Percentiles rank a stretch among this genome's conserved stretches.
phyloP scores from a whole-genome alignment of 1,140 invertebrate species.

The Charaxes varanes region DNA sequence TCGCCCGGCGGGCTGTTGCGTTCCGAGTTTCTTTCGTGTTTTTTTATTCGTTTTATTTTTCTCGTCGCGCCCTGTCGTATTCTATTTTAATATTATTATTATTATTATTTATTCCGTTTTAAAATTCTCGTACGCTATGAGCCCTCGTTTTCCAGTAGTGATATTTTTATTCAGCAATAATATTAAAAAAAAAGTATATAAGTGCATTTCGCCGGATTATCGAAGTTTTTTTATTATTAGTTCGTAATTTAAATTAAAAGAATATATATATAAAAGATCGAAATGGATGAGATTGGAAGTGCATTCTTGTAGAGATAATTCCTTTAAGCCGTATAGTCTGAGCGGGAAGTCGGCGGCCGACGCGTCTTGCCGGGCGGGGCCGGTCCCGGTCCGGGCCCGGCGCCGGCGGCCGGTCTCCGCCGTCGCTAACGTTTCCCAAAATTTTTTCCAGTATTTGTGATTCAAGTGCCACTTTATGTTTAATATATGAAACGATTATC shows the following conservation, averaged over 20 bases:
- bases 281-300: conserved; percentile 71
- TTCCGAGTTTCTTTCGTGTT: conserved; percentile 68
- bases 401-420: conserved; percentile 32
- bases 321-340: conserved; percentile 70
- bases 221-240: conserved; percentile 67
- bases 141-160: conserved; percentile 70
- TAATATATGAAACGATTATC: conserved; percentile 76
- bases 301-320: conserved; percentile 72
- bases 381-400: conserved; percentile 18
- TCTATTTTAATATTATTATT: conserved; percentile 33
- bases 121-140: conserved; percentile 57
- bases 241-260: conserved; percentile 57
- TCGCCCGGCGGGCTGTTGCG: conserved; percentile 60
- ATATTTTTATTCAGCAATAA: conserved; percentile 76
- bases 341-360: conserved; percentile 36
- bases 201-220: conserved; percentile 68
- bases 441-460: conserved; percentile 77
- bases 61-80: conserved; percentile 56
- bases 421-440: conserved; percentile 69
- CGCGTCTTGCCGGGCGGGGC: conserved; percentile 32
- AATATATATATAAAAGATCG: conserved; percentile 63
- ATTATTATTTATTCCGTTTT: conserved; percentile 57
- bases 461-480: conserved; percentile 77
- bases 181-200: conserved; percentile 44
- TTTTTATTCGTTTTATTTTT: conserved; percentile 52